Percentiles rank a stretch among this genome's conserved stretches.
phyloP scores from a whole-genome alignment of 2,113 vertebrate species.

The Sebastes fasciatus region DNA sequence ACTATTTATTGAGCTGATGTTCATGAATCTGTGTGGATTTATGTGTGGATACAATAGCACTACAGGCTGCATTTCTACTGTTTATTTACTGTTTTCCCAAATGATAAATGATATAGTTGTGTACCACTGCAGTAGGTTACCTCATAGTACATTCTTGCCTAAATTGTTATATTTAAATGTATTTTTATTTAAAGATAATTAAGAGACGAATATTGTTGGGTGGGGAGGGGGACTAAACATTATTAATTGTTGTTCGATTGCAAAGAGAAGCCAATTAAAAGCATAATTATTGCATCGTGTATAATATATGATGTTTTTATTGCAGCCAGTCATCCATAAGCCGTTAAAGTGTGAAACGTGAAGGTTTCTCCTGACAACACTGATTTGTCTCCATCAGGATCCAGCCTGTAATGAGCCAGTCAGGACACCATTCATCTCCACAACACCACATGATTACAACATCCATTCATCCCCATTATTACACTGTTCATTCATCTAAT shows the following conservation, averaged over 20 bases:
- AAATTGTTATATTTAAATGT: not conserved
- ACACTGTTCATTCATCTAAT: slow-evolving; percentile 37
- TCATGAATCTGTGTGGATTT: not conserved
- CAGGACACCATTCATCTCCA: slow-evolving; percentile 51
- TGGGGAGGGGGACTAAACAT: not conserved
- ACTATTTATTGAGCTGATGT: slow-evolving; percentile 31
- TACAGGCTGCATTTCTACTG: not conserved
- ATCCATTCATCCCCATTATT: slow-evolving; percentile 52
- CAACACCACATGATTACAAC: slow-evolving; percentile 28
- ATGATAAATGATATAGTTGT: not conserved
- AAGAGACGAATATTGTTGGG: not conserved
- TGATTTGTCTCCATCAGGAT: slow-evolving; percentile 19
- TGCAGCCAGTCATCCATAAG: slow-evolving; percentile 32
- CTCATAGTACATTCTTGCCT: not conserved
- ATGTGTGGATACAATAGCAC: not conserved
- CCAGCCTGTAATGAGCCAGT: slow-evolving; percentile 42
- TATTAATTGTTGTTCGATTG: not conserved
- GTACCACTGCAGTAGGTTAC: not conserved
- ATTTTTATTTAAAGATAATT: not conserved
- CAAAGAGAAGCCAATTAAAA: not conserved
- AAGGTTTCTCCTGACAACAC: slow-evolving; percentile 36
- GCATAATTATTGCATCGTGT: not conserved
- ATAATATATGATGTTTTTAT: slow-evolving; percentile 3
- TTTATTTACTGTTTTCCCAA: not conserved
- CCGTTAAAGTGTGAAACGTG: slow-evolving; percentile 22